Evolutionary conservation across 2,113 vertebrate genomes (phyloP).

Genomic region (Tragelaphus buxtoni): DNA sequence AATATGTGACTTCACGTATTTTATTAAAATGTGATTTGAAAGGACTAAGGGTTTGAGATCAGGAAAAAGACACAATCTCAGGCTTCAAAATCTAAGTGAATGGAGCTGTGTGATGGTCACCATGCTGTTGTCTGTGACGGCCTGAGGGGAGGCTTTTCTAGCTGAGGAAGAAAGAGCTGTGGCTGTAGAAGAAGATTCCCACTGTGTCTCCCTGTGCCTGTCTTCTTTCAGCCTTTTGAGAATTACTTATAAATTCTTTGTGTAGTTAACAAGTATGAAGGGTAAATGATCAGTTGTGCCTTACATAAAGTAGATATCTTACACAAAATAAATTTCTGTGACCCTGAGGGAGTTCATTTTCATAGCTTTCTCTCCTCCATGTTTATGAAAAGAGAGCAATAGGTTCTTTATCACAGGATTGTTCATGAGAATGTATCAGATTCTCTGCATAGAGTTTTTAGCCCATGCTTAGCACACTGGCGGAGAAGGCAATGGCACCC

Average conservation of each 20-base stretch:
- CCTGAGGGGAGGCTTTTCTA: background rate
- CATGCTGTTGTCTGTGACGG: rapidly evolving
- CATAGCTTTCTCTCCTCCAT: background rate
- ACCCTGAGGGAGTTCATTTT: background rate
- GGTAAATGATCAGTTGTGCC: background rate
- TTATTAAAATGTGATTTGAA: background rate
- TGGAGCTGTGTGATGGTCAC: background rate
- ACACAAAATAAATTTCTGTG: background rate
- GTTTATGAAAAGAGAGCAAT: background rate
- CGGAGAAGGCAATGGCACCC: too few relatives aligned
- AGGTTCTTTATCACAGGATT: background rate
- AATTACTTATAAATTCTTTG: background rate
- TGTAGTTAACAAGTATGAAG: background rate
- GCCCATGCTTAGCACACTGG: background rate
- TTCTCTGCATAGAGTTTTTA: background rate
- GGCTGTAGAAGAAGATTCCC: background rate
- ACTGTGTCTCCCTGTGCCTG: background rate
- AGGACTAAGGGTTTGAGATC: background rate
- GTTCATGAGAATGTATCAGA: background rate
- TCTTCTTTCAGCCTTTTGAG: background rate
- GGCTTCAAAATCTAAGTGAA: background rate
- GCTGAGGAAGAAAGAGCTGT: background rate
- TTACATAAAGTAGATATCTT: background rate
- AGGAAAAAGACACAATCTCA: background rate
- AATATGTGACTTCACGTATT: background rate